Conservation (phyloP, 2,113 vertebrate species). For the Natator depressus region DNA sequence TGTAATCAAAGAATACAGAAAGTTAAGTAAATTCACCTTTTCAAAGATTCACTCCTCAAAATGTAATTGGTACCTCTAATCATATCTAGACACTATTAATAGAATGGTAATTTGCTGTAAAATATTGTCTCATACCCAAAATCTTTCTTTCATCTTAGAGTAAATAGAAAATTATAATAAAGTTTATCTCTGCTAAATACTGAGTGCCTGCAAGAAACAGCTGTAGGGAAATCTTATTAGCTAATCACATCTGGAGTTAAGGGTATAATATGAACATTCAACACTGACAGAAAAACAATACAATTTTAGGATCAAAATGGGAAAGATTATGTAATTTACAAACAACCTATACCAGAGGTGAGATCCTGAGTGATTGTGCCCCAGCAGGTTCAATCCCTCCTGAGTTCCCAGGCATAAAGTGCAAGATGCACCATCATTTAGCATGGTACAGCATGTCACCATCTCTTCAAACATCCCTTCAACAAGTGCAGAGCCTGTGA, state of each 20-base stretch:
- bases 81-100: background rate
- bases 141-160: background rate
- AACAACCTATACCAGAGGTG: background rate
- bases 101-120: background rate
- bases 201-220: background rate
- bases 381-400: background rate
- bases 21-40: background rate
- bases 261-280: background rate
- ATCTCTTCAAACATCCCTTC: background rate
- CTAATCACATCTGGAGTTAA: background rate
- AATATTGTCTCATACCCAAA: background rate
- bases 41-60: background rate
- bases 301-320: background rate
- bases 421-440: background rate
- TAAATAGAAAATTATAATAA: background rate
- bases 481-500: background rate
- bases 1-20: background rate
- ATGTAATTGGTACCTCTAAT: fast-evolving
- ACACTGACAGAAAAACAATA: background rate
- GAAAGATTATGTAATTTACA: background rate
- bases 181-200: background rate
- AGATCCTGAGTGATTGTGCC: background rate
- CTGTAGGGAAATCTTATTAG: background rate
- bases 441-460: background rate
- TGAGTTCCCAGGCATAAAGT: background rate